These are phyloP conservation scores for Balanococcus diminutus DNA, from an alignment of 2,888 invertebrate species.

Conservation along the genomic window DNA sequence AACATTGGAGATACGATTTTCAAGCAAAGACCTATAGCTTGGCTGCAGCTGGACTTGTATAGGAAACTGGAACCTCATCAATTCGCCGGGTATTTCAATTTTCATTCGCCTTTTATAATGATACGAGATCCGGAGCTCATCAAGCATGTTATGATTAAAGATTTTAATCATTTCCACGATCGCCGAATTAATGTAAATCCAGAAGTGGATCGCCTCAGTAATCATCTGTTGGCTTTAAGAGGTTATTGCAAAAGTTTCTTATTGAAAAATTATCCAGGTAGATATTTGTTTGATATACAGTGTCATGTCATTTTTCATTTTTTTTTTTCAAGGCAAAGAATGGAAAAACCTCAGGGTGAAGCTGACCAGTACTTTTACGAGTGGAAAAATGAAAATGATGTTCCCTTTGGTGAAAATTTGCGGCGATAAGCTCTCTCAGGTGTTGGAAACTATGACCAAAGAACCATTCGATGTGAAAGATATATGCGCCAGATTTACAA, in stretches of 20 bases:
- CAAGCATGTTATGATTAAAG: neutral
- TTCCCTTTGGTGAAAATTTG: neutral
- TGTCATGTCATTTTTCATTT: neutral
- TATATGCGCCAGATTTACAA: slow-evolving; percentile 62
- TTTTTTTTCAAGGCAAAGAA: neutral
- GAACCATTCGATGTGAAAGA: slow-evolving; percentile 61
- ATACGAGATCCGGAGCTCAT: slow-evolving; percentile 17
- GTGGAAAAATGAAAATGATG: neutral
- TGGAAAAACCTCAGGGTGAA: slow-evolving; percentile 28
- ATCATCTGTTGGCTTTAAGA: slow-evolving; percentile 56
- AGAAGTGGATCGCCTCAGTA: neutral
- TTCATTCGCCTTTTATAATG: neutral
- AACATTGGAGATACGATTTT: neutral
- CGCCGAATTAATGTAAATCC: neutral
- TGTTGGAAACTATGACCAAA: neutral
- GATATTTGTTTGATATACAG: neutral
- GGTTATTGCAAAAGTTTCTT: too few species aligned
- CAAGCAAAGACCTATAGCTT: neutral
- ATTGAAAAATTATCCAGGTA: slow-evolving; percentile 59
- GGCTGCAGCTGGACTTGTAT: slow-evolving; percentile 1
- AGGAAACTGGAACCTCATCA: neutral
- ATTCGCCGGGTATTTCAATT: neutral
- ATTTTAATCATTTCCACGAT: neutral
- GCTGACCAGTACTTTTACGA: neutral
- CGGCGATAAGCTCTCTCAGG: neutral